These are phyloP conservation scores for Enteromius treurensis DNA, from an alignment of 2,797 vertebrate species.

Conservation along the genomic window DNA sequence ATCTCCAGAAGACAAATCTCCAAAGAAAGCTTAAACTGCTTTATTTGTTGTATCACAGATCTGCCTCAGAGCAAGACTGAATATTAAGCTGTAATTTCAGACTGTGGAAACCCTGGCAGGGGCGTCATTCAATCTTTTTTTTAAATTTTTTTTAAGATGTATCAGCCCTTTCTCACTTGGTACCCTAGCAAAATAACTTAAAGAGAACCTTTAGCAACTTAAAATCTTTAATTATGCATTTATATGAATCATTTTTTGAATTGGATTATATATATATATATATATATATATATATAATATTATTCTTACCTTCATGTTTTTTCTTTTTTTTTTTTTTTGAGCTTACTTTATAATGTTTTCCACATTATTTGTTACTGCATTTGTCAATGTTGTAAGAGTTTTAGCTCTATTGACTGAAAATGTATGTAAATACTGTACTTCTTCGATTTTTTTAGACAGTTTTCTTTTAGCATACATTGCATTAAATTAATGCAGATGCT, in stretches of 20 bases:
- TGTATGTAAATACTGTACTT: neutral
- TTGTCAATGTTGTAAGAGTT: neutral
- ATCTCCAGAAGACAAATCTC: constrained; percentile 28
- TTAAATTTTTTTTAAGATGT: neutral
- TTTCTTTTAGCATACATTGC: neutral
- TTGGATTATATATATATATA: too few species aligned
- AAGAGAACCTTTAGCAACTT: neutral
- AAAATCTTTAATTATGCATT: too few species aligned
- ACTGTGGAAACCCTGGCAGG: neutral
- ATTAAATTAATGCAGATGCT: neutral
- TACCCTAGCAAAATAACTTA: neutral
- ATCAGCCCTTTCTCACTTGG: neutral
- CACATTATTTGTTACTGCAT: neutral
- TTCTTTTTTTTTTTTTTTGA: neutral
- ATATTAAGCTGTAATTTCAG: constrained; percentile 21
- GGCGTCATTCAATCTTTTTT: neutral
- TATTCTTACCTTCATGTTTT: neutral
- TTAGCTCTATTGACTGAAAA: neutral
- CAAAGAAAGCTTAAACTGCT: constrained; percentile 29
- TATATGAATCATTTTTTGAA: too few species aligned
- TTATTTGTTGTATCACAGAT: constrained; percentile 17
- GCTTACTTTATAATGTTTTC: neutral
- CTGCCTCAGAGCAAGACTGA: constrained; percentile 13
- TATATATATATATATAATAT: too few species aligned
- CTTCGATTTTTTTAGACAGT: neutral